Base-by-base conservation (phyloP, 1,140 invertebrate genomes). In the Drosophila murphyi region DNA sequence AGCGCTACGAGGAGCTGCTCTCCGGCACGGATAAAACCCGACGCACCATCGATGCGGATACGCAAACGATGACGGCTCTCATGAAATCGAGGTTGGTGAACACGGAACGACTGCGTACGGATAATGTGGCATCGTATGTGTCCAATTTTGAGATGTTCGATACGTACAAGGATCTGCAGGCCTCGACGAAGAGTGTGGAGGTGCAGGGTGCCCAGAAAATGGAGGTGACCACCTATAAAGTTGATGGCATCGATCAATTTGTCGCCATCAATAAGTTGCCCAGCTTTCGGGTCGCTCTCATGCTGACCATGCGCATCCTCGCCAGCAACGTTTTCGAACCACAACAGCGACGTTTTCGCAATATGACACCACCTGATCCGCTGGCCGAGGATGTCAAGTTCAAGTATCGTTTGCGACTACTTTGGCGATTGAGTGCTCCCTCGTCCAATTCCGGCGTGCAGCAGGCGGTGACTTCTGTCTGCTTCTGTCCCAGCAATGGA, bases 101-200 rank as follows among this genome's bases (percentile, higher is more conserved):
- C 12, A 93, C 95, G 0, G 92, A 93, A 3, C 92, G 93, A 43
- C 90, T 93, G 2, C 91, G 93, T 61, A 94, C 93, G 8, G 93
- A 91, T 52, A 94, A 96, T 82, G 93, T 93, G 6, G 93, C 92
- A 4, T 93, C 94, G 0, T 96, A 95, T 79, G 95, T 96, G 0
- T 96, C 96, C 4, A 93, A 95, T 75, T 97, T 96, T 94, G 95
- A 96, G 55, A 95, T 96, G 94, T 94, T 94, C 72, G 96, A 96
- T 74, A 95, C 94, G 0, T 96, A 94, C 72, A 91, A 92, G 31
- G 87, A 90, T 31, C 81, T 94, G 3, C 92, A 93, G 37, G 74
- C 83, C 20, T 75, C 91, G 4, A 92, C 91, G 12, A 71, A 89
- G 6, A 89, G 92, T 56, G 83, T 92, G 0, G 91, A 93, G 70